phyloP scores from a whole-genome alignment of 2,113 vertebrate genomes.

The human (Homo sapiens) region GRCh38 chr4:58203501-58204000 shows the following conservation, averaged over 20 bases:
- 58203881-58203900: not conserved
- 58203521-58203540: not conserved
- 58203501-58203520: not conserved
- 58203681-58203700: not conserved
- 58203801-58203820: not conserved
- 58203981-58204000: constrained; percentile 47
- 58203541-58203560: not conserved
- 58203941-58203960: constrained; percentile 52
- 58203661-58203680: not conserved
- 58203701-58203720: not conserved
- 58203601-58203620: not conserved
- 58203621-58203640: not conserved
- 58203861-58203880: not conserved
- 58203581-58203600: not conserved
- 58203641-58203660: not conserved
- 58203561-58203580: not conserved
- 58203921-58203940: constrained; percentile 15
- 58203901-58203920: constrained; percentile 46
- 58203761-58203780: not conserved
- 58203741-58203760: not conserved
- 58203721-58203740: not conserved
- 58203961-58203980: constrained; percentile 57
- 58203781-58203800: not conserved
- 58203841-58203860: not conserved
- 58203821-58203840: not conserved